Evolutionary conservation across 2,888 invertebrate species (phyloP), one percentile per base, ranked within the genome.

Genomic region (Diplazon laetatorius): DNA sequence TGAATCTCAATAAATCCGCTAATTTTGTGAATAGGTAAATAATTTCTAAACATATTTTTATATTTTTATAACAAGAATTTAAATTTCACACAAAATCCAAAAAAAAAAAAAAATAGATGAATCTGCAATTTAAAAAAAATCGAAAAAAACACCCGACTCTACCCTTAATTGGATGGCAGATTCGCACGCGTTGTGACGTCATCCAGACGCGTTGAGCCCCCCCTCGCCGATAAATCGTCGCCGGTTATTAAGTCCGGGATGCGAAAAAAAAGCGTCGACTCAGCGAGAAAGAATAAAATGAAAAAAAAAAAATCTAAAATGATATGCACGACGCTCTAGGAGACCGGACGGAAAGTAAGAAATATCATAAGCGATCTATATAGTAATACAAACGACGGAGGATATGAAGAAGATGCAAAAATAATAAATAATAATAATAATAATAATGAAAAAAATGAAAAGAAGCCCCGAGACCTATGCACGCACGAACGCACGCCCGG

Each of bases 401-500:
- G 6, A 2, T 6, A 30, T 6, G 30, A 30, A 30, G 16, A 18
- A 20, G 44, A 44, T n/a, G n/a, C n/a, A n/a, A n/a, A n/a, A n/a
- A 22, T 42, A 16, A 5, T 57, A 22, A 70, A 25, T 1, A 69
- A 73, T 63, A 59, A 52, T 44, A 69, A 71, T 35, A 42, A 16
- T 37, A 44, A 55, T 16, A 44, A 20, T 44, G 50, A 42, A 50
- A 70, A 39, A 70, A 62, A 68, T 55, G 50, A 42, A 50, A 70
- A 39, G 73, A 62, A 68, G 62, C 55, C 66, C 25, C 42, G 60
- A 10, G 48, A 62, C 73, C 59, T 63, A 52, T 35, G 77, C 63
- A 70, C 60, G 72, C 72, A 71, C 14, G 66, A 30, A 59, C 48
- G 60, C 65, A 66, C 14, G 79, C 65, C 66, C 14, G 77, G 52